Percentiles rank a stretch among this genome's conserved stretches.
Evolutionary conservation across 2,113 vertebrate species (phyloP).

Genomic region (Scortum barcoo): DNA sequence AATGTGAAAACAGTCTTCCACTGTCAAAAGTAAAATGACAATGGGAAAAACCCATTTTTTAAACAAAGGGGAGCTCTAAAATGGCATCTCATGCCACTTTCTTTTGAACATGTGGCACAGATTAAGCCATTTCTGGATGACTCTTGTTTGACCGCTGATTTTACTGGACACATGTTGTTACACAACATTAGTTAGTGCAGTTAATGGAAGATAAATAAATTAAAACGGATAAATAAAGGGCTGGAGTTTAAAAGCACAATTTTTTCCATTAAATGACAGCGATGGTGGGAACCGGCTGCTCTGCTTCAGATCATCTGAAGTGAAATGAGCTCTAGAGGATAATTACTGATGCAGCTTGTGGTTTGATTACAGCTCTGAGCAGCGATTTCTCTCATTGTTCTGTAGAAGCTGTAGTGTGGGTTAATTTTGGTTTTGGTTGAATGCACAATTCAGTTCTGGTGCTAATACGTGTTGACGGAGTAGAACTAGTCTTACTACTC

Average conservation of each 20-base stretch:
- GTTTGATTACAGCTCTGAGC: constrained; percentile 47
- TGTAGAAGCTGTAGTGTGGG: constrained; percentile 9
- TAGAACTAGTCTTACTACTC: background rate
- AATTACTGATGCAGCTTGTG: constrained; percentile 48
- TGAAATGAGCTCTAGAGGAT: constrained; percentile 39
- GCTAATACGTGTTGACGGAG: background rate
- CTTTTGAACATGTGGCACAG: constrained; percentile 7
- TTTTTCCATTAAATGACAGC: constrained; percentile 9
- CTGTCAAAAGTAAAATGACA: background rate
- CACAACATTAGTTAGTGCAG: background rate
- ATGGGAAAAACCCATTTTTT: background rate
- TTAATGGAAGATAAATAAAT: constrained; percentile 1
- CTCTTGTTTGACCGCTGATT: background rate
- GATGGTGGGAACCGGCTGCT: constrained; percentile 5
- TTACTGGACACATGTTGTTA: constrained; percentile 17
- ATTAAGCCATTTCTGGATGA: constrained; percentile 13
- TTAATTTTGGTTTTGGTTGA: constrained; percentile 29
- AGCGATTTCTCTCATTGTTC: constrained; percentile 22
- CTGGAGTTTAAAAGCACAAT: background rate
- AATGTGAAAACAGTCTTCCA: background rate
- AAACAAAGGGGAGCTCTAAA: background rate
- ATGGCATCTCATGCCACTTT: background rate
- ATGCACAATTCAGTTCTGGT: constrained; percentile 1
- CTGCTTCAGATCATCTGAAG: constrained; percentile 8
- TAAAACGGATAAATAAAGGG: constrained; percentile 1